Percentiles rank a stretch among this genome's conserved stretches.
phyloP scores from a whole-genome alignment of 2,113 vertebrate genomes.

The Barbus barbus region DNA sequence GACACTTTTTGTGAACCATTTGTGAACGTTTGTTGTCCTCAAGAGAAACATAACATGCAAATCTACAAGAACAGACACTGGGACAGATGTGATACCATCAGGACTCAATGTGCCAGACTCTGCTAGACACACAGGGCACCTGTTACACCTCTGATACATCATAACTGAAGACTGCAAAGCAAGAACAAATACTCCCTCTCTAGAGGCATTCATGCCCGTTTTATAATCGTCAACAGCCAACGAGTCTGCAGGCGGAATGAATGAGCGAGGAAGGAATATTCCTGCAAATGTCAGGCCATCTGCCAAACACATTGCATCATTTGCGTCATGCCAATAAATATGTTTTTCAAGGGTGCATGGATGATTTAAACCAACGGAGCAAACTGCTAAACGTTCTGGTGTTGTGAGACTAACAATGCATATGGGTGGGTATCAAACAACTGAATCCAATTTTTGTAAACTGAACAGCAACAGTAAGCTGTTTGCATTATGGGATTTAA shows the following conservation, averaged over 20 bases:
- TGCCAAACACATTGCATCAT: not conserved
- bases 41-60: not conserved
- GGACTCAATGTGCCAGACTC: slow-evolving; percentile 14
- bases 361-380: not conserved
- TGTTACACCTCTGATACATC: slow-evolving; percentile 25
- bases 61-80: slow-evolving; percentile 5
- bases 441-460: not conserved
- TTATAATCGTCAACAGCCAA: slow-evolving; percentile 56
- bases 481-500: not conserved
- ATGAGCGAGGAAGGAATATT: slow-evolving; percentile 27
- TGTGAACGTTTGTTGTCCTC: not conserved
- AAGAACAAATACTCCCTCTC: slow-evolving; percentile 54
- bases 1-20: too few relatives aligned
- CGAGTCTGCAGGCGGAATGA: not conserved
- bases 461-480: not conserved
- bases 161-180: slow-evolving; percentile 22
- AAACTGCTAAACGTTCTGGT: not conserved
- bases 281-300: slow-evolving; percentile 27
- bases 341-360: not conserved
- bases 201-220: slow-evolving; percentile 49
- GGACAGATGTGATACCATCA: slow-evolving; percentile 13
- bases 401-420: not conserved
- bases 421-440: not conserved
- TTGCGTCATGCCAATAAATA: not conserved
- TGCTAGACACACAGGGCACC: slow-evolving; percentile 31